Conservation (phyloP, 2,113 vertebrate genomes). For the Lycaon pictus region DNA sequence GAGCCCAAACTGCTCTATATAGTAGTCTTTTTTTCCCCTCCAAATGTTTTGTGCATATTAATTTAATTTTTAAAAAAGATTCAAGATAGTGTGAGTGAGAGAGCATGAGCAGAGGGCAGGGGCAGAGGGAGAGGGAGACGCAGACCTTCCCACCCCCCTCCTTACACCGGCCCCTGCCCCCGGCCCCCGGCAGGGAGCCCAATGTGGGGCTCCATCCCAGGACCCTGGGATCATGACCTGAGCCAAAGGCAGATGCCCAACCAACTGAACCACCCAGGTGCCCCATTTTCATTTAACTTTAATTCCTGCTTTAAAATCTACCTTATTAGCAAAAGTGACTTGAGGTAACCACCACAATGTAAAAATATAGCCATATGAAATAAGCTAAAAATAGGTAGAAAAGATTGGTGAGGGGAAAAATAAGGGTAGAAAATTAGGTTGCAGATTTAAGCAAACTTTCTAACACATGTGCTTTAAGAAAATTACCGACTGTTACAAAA, state of each 20-base stretch:
- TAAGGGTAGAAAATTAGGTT: background rate
- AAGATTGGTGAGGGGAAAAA: background rate
- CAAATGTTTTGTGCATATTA: background rate
- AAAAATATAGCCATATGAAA: background rate
- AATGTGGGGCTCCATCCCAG: background rate
- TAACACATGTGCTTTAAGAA: background rate
- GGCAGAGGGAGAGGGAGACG: background rate
- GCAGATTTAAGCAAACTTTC: background rate
- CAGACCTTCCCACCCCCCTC: background rate
- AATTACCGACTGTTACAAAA: background rate
- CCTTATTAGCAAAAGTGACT: background rate
- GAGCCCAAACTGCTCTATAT: background rate
- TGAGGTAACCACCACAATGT: background rate
- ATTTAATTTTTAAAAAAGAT: background rate
- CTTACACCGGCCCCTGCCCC: no score
- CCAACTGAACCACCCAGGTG: background rate
- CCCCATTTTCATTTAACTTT: background rate
- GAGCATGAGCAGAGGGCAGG: background rate
- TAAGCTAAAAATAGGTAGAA: background rate
- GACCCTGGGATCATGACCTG: background rate
- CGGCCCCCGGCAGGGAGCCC: background rate
- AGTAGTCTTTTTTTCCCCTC: background rate
- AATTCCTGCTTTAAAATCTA: background rate
- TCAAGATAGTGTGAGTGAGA: background rate
- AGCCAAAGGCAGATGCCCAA: background rate